phyloP scores from a whole-genome alignment of 2,113 vertebrate genomes.

The Dasyornis broadbenti region DNA sequence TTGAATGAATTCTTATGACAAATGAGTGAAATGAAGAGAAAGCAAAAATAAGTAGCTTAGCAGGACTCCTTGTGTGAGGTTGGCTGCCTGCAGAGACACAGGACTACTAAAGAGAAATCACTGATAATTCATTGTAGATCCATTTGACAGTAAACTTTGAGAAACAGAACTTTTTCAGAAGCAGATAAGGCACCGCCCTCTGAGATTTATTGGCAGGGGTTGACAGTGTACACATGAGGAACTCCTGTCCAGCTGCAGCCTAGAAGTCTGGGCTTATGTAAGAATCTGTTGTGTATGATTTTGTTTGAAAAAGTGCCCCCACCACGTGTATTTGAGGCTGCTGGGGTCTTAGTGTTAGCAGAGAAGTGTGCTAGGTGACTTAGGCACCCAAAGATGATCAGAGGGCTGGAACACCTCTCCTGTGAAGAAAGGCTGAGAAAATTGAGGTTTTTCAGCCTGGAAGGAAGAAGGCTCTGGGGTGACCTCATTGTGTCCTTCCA shows the following conservation, averaged over 20 bases:
- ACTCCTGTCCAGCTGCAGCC: not conserved
- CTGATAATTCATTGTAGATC: not conserved
- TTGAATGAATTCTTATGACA: constrained; percentile 12
- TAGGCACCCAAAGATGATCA: not conserved
- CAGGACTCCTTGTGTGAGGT: not conserved
- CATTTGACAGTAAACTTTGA: not conserved
- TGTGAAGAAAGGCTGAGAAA: not conserved
- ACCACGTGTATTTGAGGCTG: not conserved
- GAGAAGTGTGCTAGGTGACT: not conserved
- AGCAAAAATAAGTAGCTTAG: not conserved
- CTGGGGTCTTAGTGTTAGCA: not conserved
- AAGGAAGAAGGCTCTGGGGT: not conserved
- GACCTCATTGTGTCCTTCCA: not conserved
- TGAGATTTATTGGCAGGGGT: not conserved
- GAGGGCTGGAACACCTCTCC: not conserved
- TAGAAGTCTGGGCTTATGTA: not conserved
- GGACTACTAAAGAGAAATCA: not conserved
- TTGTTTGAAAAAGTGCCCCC: not conserved
- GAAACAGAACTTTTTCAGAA: not conserved
- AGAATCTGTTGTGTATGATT: not conserved
- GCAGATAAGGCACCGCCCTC: not conserved
- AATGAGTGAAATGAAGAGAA: constrained; percentile 1
- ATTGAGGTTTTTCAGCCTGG: not conserved
- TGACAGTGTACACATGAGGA: not conserved
- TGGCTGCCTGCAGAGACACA: not conserved